phyloP scores from a whole-genome alignment of 2,888 invertebrate species.

The Nomada lathburiana region DNA sequence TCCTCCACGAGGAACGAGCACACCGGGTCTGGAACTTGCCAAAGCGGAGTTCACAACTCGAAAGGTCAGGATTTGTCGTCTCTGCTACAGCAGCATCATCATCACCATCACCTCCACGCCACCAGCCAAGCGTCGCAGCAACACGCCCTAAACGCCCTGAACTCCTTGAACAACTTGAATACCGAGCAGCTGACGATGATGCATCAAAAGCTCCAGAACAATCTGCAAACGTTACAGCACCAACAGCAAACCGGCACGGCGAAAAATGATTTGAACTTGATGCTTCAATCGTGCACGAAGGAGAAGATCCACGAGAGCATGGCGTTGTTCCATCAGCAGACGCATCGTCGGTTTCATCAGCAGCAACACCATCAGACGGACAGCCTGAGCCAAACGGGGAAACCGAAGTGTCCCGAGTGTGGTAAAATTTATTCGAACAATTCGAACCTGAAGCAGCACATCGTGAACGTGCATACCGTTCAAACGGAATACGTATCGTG shows the following conservation, averaged over 20 bases:
- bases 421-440: slow-evolving; percentile 89
- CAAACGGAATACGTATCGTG: slow-evolving; percentile 87
- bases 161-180: slow-evolving; percentile 75
- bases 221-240: slow-evolving; percentile 77
- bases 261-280: slow-evolving; percentile 78
- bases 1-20: slow-evolving; percentile 80
- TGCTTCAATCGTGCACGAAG: slow-evolving; percentile 81
- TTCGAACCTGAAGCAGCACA: slow-evolving; percentile 89
- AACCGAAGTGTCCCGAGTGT: slow-evolving; percentile 89
- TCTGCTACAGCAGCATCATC: slow-evolving; percentile 76
- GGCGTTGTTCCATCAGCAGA: slow-evolving; percentile 76
- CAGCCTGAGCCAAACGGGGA: slow-evolving; percentile 77
- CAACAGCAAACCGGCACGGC: slow-evolving; percentile 66
- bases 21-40: slow-evolving; percentile 76
- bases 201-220: slow-evolving; percentile 82
- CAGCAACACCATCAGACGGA: slow-evolving; percentile 68
- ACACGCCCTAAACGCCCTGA: slow-evolving; percentile 76
- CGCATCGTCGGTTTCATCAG: slow-evolving; percentile 78
- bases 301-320: slow-evolving; percentile 79
- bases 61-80: slow-evolving; percentile 76
- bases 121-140: slow-evolving; percentile 78
- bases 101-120: slow-evolving; percentile 72
- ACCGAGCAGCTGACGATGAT: slow-evolving; percentile 81
- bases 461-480: slow-evolving; percentile 89
- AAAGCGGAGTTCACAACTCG: slow-evolving; percentile 73